Evolutionary conservation across 2,797 vertebrate genomes (phyloP).

Genomic region (Rhinoraja longicauda): DNA sequence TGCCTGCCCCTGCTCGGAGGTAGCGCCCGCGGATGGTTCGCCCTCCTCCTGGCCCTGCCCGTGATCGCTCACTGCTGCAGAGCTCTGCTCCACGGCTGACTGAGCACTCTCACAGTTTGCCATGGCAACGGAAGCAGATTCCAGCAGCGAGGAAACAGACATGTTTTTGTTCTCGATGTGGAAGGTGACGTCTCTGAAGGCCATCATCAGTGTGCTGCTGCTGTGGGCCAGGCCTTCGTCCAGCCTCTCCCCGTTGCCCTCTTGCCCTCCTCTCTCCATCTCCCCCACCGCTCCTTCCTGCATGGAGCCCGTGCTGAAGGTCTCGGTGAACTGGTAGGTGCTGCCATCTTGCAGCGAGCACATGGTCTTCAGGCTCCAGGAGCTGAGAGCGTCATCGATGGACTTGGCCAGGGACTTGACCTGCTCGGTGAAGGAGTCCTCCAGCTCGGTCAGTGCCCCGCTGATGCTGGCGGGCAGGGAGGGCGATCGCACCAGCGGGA

Average conservation of each 20-base stretch:
- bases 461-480: constrained; percentile 79
- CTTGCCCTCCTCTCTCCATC: constrained; percentile 58
- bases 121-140: constrained; percentile 81
- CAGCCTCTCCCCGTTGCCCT: constrained; percentile 61
- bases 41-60: constrained; percentile 41
- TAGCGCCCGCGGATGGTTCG: constrained; percentile 42
- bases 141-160: constrained; percentile 83
- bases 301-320: constrained; percentile 64
- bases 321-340: constrained; percentile 82
- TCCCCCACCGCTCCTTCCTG: constrained; percentile 61
- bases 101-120: constrained; percentile 65
- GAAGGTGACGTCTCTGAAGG: constrained; percentile 92
- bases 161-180: constrained; percentile 96
- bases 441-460: constrained; percentile 84
- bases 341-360: constrained; percentile 81
- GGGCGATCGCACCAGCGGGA: constrained; percentile 81
- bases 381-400: constrained; percentile 91
- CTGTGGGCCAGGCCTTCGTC: constrained; percentile 74
- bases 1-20: constrained; percentile 42
- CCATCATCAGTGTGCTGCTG: constrained; percentile 93
- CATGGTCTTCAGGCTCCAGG: constrained; percentile 92
- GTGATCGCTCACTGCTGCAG: constrained; percentile 48
- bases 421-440: constrained; percentile 95
- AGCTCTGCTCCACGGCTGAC: constrained; percentile 43
- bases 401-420: constrained; percentile 94